Base-by-base conservation (phyloP, 2,888 invertebrate genomes). In the Caenorhabditis afra region DNA sequence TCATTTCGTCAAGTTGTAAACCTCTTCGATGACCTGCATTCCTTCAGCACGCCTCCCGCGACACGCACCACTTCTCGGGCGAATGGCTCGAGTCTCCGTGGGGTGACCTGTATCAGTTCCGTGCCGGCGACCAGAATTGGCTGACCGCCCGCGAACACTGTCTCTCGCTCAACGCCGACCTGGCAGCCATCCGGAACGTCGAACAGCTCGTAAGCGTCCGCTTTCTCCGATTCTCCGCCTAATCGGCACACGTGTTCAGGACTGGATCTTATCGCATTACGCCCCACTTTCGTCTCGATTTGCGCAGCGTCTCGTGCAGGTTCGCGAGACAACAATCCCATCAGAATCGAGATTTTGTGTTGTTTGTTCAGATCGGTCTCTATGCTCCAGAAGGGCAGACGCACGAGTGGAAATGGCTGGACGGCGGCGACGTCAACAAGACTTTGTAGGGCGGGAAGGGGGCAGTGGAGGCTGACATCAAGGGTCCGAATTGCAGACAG, bases 231-330 rank as follows among this genome's bases (percentile, higher is more conserved):
- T 29, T 29, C 29, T 29, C 29, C 4, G 29, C 29, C 29, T 35
- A 53, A 61, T 16, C 14, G 47, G 29, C 4, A 29, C 52, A 47
- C 61, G 45, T 70, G 47, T 70, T 64, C 61, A 79, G 78, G 79
- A 79, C 57, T 79, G 79, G 79, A 75, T 79, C 64, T 68, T 79
- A 68, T 74, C 75, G 59, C 79, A 79, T 79, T 79, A 79, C 61
- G 75, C 79, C 37, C 75, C 79, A 39, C 52, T 75, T 61, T 79
- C 75, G 8, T 62, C 79, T 49, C 68, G 79, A 58, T 79, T 79
- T n/a, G 55, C 75, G 47, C 74, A 70, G 57, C 57, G 75, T 57
- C 70, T 79, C 45, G 70, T 79, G 39, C 79, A 79, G 71, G 78
- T 78, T 77, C 39, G 64, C 29, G n/a, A n/a, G n/a, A 20, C 49